A percentile compares a stretch with the other conserved stretches of the same genome.
These are phyloP conservation scores for Chalcosyrphus nemorum DNA, from an alignment of 2,888 invertebrate genomes.

Conservation along the genomic window DNA sequence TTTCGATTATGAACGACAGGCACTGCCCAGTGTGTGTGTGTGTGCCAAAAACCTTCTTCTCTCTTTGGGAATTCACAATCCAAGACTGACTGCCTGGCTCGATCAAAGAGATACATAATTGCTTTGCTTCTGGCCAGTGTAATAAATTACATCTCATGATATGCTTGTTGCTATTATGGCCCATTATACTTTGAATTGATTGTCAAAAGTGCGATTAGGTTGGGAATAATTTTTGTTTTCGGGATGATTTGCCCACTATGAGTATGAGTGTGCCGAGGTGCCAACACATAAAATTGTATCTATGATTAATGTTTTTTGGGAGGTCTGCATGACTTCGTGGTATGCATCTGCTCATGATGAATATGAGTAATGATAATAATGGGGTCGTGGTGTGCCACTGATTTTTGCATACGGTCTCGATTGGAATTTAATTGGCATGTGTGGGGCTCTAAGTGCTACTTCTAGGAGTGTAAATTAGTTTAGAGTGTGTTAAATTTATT, in stretches of 20 bases:
- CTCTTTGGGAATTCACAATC: conserved; percentile 43
- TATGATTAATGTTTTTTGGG: conserved; percentile 65
- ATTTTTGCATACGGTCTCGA: conserved; percentile 60
- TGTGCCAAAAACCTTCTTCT: conserved; percentile 56
- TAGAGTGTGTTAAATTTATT: background rate
- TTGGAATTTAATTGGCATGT: conserved; percentile 66
- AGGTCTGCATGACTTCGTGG: conserved; percentile 36
- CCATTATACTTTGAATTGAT: conserved; percentile 72
- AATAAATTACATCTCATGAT: conserved; percentile 73
- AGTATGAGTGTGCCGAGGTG: conserved; percentile 18
- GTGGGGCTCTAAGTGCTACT: conserved; percentile 16
- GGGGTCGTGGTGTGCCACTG: conserved; percentile 55
- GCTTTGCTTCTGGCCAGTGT: conserved; percentile 70
- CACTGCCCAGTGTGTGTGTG: conserved; percentile 51
- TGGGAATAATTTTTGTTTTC: conserved; percentile 45
- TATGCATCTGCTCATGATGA: conserved; percentile 11
- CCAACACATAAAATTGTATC: conserved; percentile 38
- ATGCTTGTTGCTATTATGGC: conserved; percentile 71
- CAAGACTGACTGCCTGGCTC: conserved; percentile 19
- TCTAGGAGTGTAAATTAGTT: background rate
- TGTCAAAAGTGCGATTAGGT: conserved; percentile 73
- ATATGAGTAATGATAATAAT: conserved; percentile 54
- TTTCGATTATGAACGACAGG: conserved; percentile 50
- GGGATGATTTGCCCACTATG: conserved; percentile 46
- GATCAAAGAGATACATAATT: conserved; percentile 63